phyloP scores from a whole-genome alignment of 92 coral and sea anemone species.

The Galaxea fascicularis region DNA sequence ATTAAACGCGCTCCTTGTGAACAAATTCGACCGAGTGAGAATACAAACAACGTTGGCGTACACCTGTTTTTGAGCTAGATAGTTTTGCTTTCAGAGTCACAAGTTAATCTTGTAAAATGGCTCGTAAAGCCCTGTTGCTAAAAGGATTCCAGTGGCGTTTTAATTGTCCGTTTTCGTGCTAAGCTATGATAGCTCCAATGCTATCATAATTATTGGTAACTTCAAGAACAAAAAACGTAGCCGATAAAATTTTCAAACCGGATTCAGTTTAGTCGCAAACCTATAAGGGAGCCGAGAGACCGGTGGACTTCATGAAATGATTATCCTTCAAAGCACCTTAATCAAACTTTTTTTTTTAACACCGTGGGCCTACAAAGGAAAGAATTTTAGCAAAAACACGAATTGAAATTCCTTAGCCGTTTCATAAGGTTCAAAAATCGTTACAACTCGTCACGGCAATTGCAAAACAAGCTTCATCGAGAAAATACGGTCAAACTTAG shows the following conservation, averaged over 20 bases:
- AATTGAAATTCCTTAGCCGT: not conserved
- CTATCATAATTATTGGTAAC: not conserved
- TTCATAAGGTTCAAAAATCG: not conserved
- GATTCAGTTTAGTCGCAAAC: not conserved
- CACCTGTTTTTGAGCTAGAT: constrained; percentile 34
- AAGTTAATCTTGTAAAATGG: not conserved
- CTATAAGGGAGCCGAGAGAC: constrained; percentile 1
- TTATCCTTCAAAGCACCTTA: constrained; percentile 2
- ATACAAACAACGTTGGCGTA: constrained; percentile 20
- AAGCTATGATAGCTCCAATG: not conserved
- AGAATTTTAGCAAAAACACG: constrained; percentile 7
- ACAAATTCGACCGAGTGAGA: constrained; percentile 19
- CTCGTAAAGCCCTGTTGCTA: constrained; percentile 18
- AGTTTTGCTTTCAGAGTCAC: constrained; percentile 24
- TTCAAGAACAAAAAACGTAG: not conserved
- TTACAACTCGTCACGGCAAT: too few species aligned
- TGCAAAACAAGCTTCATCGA: too few species aligned
- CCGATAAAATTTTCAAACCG: constrained; percentile 2
- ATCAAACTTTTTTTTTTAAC: constrained; percentile 6
- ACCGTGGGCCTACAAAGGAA: constrained; percentile 24
- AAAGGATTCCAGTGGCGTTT: constrained; percentile 6
- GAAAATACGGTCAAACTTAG: too few species aligned
- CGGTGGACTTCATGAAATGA: constrained; percentile 8
- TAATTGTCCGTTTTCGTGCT: constrained; percentile 2
- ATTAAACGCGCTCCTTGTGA: constrained; percentile 11